Conservation (phyloP, 1,140 invertebrate genomes). For the Zeugodacus cucurbitae region DNA sequence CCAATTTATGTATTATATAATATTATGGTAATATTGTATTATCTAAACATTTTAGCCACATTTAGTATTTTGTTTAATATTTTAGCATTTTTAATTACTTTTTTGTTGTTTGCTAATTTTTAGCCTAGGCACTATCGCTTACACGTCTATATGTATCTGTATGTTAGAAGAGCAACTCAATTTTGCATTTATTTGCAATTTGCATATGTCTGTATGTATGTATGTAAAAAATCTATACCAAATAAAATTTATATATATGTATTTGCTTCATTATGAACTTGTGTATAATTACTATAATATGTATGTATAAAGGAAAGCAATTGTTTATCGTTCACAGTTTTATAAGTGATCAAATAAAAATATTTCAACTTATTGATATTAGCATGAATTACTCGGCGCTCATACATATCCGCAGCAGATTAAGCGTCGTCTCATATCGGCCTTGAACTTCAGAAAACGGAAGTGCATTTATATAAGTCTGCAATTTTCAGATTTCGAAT, state of each 20-base stretch:
- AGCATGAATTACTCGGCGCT: background rate
- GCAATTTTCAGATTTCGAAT: background rate
- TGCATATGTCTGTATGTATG: background rate
- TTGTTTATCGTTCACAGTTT: background rate
- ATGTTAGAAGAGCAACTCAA: background rate
- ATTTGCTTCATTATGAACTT: background rate
- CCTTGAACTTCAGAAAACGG: background rate
- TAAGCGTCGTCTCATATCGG: background rate
- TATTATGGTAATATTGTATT: background rate
- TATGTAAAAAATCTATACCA: slow-evolving; percentile 1
- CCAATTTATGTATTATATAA: slow-evolving; percentile 10
- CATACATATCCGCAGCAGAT: background rate
- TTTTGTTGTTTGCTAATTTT: background rate
- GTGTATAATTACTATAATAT: background rate
- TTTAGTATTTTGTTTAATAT: background rate
- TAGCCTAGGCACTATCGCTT: background rate
- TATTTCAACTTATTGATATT: background rate
- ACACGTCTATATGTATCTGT: background rate
- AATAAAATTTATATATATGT: background rate
- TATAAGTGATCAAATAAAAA: background rate
- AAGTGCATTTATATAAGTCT: slow-evolving; percentile 11
- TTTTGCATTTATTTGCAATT: slow-evolving; percentile 24
- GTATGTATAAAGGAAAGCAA: background rate
- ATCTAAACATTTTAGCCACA: background rate
- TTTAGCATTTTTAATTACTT: background rate